Base-by-base conservation (phyloP, 1,140 invertebrate species). In the Mylabris phalerata region DNA sequence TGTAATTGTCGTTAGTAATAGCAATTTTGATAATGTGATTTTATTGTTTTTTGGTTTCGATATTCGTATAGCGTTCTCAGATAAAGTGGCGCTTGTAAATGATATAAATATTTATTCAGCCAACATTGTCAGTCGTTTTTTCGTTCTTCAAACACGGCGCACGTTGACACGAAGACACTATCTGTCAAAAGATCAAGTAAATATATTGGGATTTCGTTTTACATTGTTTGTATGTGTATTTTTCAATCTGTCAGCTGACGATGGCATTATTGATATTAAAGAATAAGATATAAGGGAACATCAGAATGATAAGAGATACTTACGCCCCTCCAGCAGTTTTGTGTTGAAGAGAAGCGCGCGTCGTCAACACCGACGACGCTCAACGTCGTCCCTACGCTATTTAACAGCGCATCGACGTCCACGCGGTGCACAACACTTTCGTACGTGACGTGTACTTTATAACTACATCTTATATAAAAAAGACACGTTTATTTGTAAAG, bases 361-460 rank as follows among this genome's bases (percentile, higher is more conserved):
- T 59, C 64, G 51, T 54, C 55, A 58, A 59, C 38, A 7, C 32
- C 32, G 62, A 54, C 57, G 66, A 62, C 65, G 67, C 60, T 61
- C 51, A 50, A 52, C 58, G 56, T 61, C 32, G 32, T 32, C 32
- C 62, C 63, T 58, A 63, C 57, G 56, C 62, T 68, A 70, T 70
- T 70, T 67, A 68, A 68, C 65, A 61, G 60, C 61, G 64, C 65
- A 63, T 66, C 62, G 57, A 50, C 48, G 45, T 46, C 52, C 62
- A 62, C 51, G 64, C 59, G 58, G 47, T 68, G 61, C 67, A 70
- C 58, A 59, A 32, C 45, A 56, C 32, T 59, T 52, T 49, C 49
- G 45, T 49, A 42, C 56, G 56, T 45, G 56, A 50, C 48, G 56
- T 50, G 54, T 56, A 46, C 54, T 9, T 46, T 46, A 27, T 45